phyloP scores from a whole-genome alignment of 2,113 vertebrate genomes.

The Cygnus atratus region DNA sequence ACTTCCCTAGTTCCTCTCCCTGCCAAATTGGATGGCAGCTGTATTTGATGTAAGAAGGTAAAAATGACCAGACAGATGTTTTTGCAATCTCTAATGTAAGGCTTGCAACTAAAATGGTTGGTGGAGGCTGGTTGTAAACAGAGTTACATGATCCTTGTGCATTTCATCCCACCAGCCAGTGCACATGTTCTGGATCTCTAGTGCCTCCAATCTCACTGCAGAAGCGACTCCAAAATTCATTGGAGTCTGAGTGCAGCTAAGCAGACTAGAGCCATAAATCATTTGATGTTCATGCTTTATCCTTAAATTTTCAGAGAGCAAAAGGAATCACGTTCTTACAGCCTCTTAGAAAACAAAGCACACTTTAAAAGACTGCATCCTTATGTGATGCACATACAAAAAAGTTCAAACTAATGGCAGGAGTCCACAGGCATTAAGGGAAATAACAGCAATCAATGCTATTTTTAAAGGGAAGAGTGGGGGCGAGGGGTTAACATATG shows the following conservation, averaged over 20 bases:
- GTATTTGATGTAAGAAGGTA: neutral
- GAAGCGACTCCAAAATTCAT: constrained; percentile 19
- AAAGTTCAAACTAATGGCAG: constrained; percentile 51
- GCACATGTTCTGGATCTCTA: constrained; percentile 19
- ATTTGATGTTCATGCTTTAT: neutral
- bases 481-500: constrained; percentile 68
- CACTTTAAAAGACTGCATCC: neutral
- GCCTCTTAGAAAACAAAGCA: neutral
- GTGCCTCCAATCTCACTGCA: constrained; percentile 29
- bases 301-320: neutral
- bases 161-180: constrained; percentile 9
- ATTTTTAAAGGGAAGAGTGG: constrained; percentile 70
- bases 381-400: neutral
- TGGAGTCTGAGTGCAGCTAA: constrained; percentile 5
- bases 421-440: constrained; percentile 46
- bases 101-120: constrained; percentile 45
- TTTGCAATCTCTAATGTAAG: neutral
- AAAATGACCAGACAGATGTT: constrained; percentile 34
- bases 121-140: constrained; percentile 42
- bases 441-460: constrained; percentile 66
- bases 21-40: neutral
- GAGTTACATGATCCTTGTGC: constrained; percentile 30
- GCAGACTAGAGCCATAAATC: neutral
- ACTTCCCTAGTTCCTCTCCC: neutral
- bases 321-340: neutral